Percentiles rank a stretch among this genome's conserved stretches.
phyloP scores from a whole-genome alignment of 2,888 invertebrate genomes.

The Tethea ocularis region DNA sequence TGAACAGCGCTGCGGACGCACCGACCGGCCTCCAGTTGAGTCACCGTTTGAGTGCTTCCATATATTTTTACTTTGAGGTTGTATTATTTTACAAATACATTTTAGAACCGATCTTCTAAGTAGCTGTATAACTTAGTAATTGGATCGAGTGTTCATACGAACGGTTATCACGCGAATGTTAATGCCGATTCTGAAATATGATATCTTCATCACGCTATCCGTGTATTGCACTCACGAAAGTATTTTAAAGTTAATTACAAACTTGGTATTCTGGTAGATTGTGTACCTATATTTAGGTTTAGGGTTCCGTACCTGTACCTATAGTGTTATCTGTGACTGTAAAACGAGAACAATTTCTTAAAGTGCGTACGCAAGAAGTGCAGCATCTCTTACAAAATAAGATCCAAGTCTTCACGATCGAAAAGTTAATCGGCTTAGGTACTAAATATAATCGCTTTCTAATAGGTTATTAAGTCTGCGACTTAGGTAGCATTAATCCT shows the following conservation, averaged over 20 bases:
- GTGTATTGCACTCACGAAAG: not conserved
- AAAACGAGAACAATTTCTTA: too few species aligned
- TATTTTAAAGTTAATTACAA: not conserved
- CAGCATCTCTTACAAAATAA: not conserved
- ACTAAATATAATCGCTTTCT: not conserved
- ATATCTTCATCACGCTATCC: not conserved
- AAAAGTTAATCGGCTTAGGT: not conserved
- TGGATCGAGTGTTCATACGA: not conserved
- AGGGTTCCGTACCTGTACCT: too few species aligned
- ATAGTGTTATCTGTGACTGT: not conserved
- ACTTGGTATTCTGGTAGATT: not conserved
- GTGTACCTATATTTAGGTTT: not conserved
- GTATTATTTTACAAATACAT: conserved; percentile 16
- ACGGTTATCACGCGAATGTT: not conserved
- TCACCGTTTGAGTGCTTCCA: conserved; percentile 41
- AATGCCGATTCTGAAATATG: not conserved
- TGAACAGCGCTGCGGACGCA: conserved; percentile 52
- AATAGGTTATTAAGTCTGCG: not conserved
- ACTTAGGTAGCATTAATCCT: conserved; percentile 19
- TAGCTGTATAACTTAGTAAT: not conserved
- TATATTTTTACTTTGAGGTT: conserved; percentile 21
- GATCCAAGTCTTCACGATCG: not conserved
- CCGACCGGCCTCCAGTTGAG: conserved; percentile 52
- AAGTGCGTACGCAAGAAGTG: too few species aligned
- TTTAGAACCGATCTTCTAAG: not conserved